These are phyloP conservation scores for Steinernema scapterisci DNA, from an alignment of 2,888 invertebrate species.

Conservation along the genomic window DNA sequence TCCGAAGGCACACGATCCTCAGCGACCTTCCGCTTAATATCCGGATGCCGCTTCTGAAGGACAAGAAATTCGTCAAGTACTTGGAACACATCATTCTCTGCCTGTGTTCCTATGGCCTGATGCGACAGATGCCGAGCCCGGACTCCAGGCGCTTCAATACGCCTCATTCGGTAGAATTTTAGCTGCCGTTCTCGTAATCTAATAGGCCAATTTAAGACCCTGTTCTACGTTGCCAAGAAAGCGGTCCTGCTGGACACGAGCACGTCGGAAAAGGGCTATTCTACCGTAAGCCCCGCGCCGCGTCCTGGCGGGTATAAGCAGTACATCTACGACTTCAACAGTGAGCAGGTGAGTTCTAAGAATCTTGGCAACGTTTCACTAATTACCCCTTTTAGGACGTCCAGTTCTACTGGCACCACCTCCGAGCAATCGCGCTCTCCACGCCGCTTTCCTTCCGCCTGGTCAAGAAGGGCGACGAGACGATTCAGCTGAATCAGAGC, in stretches of 20 bases:
- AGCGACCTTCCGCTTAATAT: conserved; percentile 51
- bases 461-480: conserved; percentile 8
- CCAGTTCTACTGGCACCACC: conserved; percentile 56
- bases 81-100: conserved; percentile 47
- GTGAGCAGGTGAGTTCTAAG: conserved; percentile 31
- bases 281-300: conserved; percentile 47
- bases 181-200: background rate
- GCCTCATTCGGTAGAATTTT: conserved; percentile 34
- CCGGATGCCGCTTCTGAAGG: conserved; percentile 45
- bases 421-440: conserved; percentile 58
- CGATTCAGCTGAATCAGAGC: background rate
- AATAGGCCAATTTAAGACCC: conserved; percentile 33
- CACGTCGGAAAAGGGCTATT: conserved; percentile 51
- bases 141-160: conserved; percentile 40
- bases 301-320: conserved; percentile 40
- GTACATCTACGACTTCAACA: conserved; percentile 49
- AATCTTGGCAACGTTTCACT: background rate
- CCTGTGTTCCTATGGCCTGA: conserved; percentile 50
- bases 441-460: conserved; percentile 51
- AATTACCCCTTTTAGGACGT: conserved; percentile 40
- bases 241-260: conserved; percentile 50
- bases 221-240: conserved; percentile 35
- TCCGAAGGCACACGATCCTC: conserved; percentile 50
- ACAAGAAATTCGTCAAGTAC: conserved; percentile 45
- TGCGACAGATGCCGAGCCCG: conserved; percentile 45